Base-by-base conservation (phyloP, 1,140 invertebrate genomes). In the Cotesia chilonis region DNA sequence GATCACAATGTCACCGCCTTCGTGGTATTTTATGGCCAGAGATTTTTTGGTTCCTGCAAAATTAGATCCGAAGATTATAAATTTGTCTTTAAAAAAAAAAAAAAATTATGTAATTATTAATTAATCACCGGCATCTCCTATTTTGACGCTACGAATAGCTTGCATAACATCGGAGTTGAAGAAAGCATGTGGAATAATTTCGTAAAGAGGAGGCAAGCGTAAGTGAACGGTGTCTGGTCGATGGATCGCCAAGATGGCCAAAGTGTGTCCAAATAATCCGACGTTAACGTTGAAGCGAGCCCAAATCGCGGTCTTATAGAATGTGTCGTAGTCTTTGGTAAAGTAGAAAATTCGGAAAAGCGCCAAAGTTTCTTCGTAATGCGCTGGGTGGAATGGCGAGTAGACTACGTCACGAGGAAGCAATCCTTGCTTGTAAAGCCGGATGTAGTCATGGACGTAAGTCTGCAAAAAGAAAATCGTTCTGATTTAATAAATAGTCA, bases 261-360 rank as follows among this genome's bases (percentile, higher is more conserved):
- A 81, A 35, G 90, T 88, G 70, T 92, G 91, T 0, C 90, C 85
- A 77, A 92, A 94, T 78, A 92, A 84, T 59, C 87, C 89, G 80
- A 89, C 89, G 85, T 91, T 93, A 66, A 91, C 79, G 73, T 89
- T 75, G 10, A 90, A 79, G 9, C 91, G 88, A 37, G 91, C 90
- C 89, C 90, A 92, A 4, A 76, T 71, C 1, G 87, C 84, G 6
- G 82, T 82, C 47, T 82, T 79, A 61, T 79, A 80, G 60, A 83
- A 88, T 4, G 85, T 87, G 14, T 88, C 84, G 76, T 83, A 88
- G 79, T 88, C 85, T 70, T 92, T 92, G 68, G 92, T 91, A 76
- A 89, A 89, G 83, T 90, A 92, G 77, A 94, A 89, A 70, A 92
- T 77, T 69, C 92, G 89, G 87, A 92, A 93, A 64, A 93, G 81